A percentile compares a stretch with the other conserved stretches of the same genome.
These are phyloP conservation scores for Myanophis thanlyinensis DNA, from an alignment of 2,113 vertebrate genomes.

Conservation along the genomic window DNA sequence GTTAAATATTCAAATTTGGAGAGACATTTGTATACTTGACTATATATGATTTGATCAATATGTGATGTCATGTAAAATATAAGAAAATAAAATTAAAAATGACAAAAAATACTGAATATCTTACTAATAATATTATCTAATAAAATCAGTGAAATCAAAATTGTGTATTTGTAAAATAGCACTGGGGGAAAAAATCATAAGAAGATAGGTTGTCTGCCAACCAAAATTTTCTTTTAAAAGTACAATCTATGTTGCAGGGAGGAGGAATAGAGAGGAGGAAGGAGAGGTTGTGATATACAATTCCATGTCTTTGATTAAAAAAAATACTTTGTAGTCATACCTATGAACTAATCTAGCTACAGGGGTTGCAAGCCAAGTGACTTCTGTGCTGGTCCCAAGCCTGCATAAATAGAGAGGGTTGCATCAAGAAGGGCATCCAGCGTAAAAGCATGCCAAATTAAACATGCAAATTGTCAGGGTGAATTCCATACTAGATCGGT, in stretches of 20 bases:
- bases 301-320: not conserved
- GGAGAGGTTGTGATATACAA: not conserved
- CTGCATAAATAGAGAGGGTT: no score
- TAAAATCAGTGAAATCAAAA: not conserved
- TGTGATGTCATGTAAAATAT: no score
- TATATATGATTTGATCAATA: no score
- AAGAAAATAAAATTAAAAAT: no score
- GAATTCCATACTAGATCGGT: no score
- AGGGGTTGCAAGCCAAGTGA: no score
- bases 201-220: not conserved
- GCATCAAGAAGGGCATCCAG: no score
- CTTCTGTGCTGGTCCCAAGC: no score
- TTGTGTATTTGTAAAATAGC: not conserved
- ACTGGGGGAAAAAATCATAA: not conserved
- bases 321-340: not conserved
- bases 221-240: not conserved
- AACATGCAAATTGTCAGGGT: no score
- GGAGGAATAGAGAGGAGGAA: not conserved
- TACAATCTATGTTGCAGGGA: not conserved
- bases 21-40: no score
- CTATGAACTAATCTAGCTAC: not conserved
- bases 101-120: not conserved
- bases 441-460: no score
- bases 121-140: slow-evolving; percentile 13
- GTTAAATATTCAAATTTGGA: no score